A percentile compares a stretch with the other conserved stretches of the same genome.
These are phyloP conservation scores for Eufriesea mexicana DNA, from an alignment of 1,140 invertebrate genomes.

Conservation along the genomic window DNA sequence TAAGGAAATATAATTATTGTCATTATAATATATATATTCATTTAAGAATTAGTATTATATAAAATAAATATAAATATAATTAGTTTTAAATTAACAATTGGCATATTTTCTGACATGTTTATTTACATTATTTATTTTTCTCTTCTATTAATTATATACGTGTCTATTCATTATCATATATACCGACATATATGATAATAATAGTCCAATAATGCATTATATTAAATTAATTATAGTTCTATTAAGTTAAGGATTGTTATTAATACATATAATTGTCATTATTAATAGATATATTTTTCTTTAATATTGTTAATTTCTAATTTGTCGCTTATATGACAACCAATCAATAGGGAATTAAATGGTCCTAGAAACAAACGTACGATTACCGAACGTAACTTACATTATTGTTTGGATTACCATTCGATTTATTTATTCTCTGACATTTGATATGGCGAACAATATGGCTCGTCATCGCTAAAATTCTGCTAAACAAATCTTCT, in stretches of 20 bases:
- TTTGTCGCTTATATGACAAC: neutral
- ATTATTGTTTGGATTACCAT: conserved; percentile 38
- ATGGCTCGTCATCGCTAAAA: conserved; percentile 13
- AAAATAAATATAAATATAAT: no score
- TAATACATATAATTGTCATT: neutral
- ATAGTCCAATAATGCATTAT: neutral
- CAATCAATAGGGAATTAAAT: conserved; percentile 29
- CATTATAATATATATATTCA: no score
- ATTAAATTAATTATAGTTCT: neutral
- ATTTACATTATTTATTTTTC: neutral
- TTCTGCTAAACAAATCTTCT: neutral
- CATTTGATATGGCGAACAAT: conserved; percentile 21
- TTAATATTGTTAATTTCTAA: neutral
- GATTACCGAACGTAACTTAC: conserved; percentile 17
- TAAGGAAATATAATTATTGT: no score
- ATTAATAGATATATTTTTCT: neutral
- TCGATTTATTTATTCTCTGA: conserved; percentile 37
- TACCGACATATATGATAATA: neutral
- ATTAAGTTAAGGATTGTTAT: neutral
- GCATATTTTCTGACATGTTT: no score
- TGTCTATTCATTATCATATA: neutral
- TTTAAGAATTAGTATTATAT: no score
- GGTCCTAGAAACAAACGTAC: conserved; percentile 4
- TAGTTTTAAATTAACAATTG: no score
- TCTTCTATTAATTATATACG: neutral